These are phyloP conservation scores for Papilio helenus DNA, from an alignment of 1,140 invertebrate genomes.

Conservation along the genomic window DNA sequence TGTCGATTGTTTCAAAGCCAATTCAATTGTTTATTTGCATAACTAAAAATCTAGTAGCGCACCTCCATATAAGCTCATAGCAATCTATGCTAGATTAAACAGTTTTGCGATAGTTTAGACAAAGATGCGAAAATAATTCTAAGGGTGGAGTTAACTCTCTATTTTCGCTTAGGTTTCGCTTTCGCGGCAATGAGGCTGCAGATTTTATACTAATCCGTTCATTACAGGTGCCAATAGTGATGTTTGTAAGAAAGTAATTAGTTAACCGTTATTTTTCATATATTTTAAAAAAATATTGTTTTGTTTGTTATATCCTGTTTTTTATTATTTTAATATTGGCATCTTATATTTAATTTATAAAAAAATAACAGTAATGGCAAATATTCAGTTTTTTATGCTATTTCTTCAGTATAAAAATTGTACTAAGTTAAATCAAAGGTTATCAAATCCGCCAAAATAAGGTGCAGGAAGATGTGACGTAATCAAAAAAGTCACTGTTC, in stretches of 20 bases:
- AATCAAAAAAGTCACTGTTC: no score
- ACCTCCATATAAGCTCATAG: no score
- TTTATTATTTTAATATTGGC: neutral
- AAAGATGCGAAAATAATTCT: no score
- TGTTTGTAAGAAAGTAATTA: neutral
- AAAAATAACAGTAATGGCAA: neutral
- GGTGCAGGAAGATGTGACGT: no score
- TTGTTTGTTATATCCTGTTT: neutral
- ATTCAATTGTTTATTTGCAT: no score
- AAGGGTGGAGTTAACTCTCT: neutral
- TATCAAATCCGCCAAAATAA: no score
- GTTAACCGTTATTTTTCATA: neutral
- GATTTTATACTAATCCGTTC: conserved; percentile 2
- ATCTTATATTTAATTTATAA: neutral
- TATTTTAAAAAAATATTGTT: neutral
- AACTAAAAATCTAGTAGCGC: no score
- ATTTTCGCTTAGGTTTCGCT: neutral
- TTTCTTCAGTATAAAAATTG: no score
- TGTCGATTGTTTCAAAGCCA: no score
- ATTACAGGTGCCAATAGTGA: conserved; percentile 16
- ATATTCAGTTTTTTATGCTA: neutral
- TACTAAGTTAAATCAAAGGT: no score
- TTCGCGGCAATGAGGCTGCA: neutral
- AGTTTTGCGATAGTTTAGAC: no score
- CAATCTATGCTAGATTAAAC: no score